Percentiles rank a stretch among this genome's conserved stretches.
Evolutionary conservation across 2,888 invertebrate species (phyloP).

Genomic region (Pheosia gnoma): DNA sequence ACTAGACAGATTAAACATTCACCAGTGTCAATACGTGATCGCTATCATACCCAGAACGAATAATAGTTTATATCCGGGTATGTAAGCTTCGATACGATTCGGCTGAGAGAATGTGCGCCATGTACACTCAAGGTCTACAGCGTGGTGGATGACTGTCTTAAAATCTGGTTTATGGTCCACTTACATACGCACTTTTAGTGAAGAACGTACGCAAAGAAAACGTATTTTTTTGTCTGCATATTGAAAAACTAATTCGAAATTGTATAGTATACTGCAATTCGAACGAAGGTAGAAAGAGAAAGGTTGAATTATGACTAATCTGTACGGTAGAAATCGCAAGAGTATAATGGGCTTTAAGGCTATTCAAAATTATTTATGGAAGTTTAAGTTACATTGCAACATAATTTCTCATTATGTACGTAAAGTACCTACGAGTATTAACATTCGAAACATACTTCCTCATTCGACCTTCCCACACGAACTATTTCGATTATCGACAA

Average conservation of each 20-base stretch:
- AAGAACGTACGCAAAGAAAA: neutral
- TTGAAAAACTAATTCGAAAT: neutral
- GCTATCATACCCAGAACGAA: conserved; percentile 21
- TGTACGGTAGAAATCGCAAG: too few relatives aligned
- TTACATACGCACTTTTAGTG: conserved; percentile 2
- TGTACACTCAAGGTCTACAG: conserved; percentile 60
- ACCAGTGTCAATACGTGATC: conserved; percentile 24
- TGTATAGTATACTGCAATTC: neutral
- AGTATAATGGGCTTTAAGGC: too few relatives aligned
- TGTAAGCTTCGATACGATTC: conserved; percentile 45
- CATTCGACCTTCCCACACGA: too few relatives aligned
- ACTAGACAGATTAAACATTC: conserved; percentile 1
- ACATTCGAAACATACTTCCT: too few relatives aligned
- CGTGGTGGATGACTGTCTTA: conserved; percentile 47
- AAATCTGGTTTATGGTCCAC: conserved; percentile 21
- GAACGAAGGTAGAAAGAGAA: neutral
- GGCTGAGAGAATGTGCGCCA: conserved; percentile 64
- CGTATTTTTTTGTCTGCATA: neutral
- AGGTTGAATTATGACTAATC: neutral
- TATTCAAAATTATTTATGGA: too few relatives aligned
- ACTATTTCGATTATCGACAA: too few relatives aligned
- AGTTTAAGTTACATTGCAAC: too few relatives aligned
- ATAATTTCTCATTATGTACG: too few relatives aligned
- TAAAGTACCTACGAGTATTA: too few relatives aligned
- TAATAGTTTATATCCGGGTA: conserved; percentile 33